Conservation (phyloP, 2,113 vertebrate species). For the Megaceryle torquata region DNA sequence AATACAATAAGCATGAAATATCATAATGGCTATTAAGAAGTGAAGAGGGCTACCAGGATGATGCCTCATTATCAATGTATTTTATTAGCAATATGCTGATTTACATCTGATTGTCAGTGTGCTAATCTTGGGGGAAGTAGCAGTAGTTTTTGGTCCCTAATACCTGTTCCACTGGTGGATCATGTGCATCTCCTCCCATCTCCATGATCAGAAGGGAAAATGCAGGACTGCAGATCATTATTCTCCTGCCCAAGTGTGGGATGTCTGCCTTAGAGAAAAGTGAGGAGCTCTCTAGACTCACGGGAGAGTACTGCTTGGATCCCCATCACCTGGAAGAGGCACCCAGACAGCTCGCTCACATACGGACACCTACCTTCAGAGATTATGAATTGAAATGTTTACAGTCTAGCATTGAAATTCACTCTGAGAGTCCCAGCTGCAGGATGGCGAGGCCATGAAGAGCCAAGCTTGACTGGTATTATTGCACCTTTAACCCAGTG, state of each 20-base stretch:
- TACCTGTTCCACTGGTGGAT: not conserved
- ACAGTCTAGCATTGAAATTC: not conserved
- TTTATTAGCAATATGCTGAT: not conserved
- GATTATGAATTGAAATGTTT: not conserved
- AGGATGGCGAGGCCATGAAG: not conserved
- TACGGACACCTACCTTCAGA: not conserved
- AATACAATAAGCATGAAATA: not conserved
- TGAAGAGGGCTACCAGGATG: not conserved
- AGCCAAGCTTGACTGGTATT: not conserved
- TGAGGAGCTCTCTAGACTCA: not conserved
- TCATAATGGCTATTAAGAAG: not conserved
- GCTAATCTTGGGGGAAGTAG: not conserved
- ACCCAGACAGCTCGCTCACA: accelerated
- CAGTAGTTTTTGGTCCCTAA: not conserved
- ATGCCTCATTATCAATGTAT: not conserved
- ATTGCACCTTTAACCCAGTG: not conserved
- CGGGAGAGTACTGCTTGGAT: not conserved
- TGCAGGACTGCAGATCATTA: not conserved
- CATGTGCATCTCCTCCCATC: not conserved
- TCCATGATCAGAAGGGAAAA: not conserved
- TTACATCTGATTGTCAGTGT: not conserved
- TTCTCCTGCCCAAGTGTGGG: not conserved
- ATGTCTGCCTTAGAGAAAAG: not conserved
- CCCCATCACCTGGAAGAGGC: accelerated
- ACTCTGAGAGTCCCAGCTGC: not conserved